Conservation (phyloP, 2,888 invertebrate genomes). For the Apotomis capreana region DNA sequence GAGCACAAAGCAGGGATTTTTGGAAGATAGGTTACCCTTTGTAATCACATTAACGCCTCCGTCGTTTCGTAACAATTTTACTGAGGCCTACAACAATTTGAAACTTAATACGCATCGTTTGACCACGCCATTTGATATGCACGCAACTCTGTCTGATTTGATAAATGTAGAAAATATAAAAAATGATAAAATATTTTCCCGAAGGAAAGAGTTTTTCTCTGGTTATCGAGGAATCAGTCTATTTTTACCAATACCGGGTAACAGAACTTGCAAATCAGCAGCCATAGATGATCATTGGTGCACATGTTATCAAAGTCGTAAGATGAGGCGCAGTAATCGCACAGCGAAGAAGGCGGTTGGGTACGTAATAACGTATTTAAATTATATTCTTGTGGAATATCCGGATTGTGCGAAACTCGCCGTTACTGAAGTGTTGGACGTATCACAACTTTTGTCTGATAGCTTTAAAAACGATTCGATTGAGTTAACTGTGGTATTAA, state of each 20-base stretch:
- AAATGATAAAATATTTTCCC: conserved; percentile 51
- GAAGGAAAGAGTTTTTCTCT: conserved; percentile 54
- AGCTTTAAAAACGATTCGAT: neutral
- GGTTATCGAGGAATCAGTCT: conserved; percentile 85
- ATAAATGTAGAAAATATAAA: conserved; percentile 68
- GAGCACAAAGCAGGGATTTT: conserved; percentile 89
- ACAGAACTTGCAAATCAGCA: conserved; percentile 88
- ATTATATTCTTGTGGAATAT: neutral
- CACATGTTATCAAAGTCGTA: conserved; percentile 86
- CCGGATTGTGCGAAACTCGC: neutral
- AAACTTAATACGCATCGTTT: conserved; percentile 85
- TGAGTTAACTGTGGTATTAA: conserved; percentile 77
- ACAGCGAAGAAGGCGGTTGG: neutral
- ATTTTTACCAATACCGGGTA: conserved; percentile 86
- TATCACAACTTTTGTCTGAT: neutral
- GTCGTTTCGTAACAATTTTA: conserved; percentile 85
- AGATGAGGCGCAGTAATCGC: conserved; percentile 75
- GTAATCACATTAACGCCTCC: conserved; percentile 87
- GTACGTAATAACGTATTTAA: conserved; percentile 1
- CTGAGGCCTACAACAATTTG: conserved; percentile 84
- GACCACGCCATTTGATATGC: conserved; percentile 89
- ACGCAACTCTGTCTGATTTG: conserved; percentile 89
- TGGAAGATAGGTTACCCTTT: conserved; percentile 93
- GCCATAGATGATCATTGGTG: conserved; percentile 93
- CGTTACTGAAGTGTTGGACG: neutral